Evolutionary conservation across 2,888 invertebrate genomes (phyloP).

Genomic region (Lasius fuliginosus): DNA sequence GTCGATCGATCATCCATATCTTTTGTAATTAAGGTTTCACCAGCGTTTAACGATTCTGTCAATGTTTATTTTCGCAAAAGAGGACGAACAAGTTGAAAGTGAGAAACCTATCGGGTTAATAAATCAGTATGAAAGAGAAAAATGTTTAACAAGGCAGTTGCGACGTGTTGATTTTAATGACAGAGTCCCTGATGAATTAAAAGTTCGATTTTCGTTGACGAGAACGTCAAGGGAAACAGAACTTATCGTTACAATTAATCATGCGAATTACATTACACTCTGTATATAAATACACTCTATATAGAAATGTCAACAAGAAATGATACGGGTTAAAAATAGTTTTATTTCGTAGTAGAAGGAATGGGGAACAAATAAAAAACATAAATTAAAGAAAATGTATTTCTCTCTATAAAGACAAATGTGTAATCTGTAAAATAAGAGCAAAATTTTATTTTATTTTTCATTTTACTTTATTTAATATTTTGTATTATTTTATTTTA

Average conservation of each 20-base stretch:
- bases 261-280: too few species aligned
- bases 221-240: too few species aligned
- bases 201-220: too few species aligned
- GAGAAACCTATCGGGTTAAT: not conserved
- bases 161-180: not conserved
- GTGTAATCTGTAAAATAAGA: not conserved
- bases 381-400: too few species aligned
- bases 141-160: not conserved
- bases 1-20: not conserved
- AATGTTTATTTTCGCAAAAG: not conserved
- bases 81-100: not conserved
- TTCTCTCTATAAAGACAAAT: not conserved
- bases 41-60: not conserved
- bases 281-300: too few species aligned
- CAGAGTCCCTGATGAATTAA: too few species aligned
- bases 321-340: too few species aligned
- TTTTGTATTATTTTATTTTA: not conserved
- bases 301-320: too few species aligned
- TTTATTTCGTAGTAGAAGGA: too few species aligned
- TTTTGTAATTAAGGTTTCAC: conserved; percentile 15
- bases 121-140: not conserved
- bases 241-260: too few species aligned
- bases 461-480: not conserved
- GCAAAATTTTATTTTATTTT: not conserved
- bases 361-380: too few species aligned